A percentile compares a stretch with the other conserved stretches of the same genome.
Conservation (phyloP, 2,888 invertebrate genomes). For the Hydraecia micacea region DNA sequence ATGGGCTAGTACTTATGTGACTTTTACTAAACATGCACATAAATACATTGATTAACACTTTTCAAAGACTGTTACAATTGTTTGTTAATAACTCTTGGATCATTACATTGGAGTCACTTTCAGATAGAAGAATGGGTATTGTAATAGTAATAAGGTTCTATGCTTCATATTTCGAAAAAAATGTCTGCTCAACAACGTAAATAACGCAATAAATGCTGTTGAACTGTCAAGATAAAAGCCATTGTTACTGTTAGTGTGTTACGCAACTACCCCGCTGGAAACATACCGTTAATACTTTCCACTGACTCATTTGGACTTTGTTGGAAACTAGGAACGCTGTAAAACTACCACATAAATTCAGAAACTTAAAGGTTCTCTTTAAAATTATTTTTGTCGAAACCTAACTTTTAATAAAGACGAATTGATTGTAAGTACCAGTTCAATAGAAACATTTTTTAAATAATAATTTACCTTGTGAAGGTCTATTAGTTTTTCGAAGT, state of each 20-base stretch:
- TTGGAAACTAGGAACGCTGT: background rate
- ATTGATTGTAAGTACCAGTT: background rate
- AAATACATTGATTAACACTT: background rate
- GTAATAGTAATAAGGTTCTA: background rate
- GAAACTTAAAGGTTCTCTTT: background rate
- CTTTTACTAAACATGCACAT: background rate
- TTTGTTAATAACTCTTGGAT: background rate
- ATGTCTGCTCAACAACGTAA: too few relatives aligned
- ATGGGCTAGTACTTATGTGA: background rate
- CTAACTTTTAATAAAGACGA: too few relatives aligned
- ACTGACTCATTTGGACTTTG: background rate
- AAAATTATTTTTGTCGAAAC: background rate
- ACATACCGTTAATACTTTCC: background rate
- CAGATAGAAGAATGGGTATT: too few relatives aligned
- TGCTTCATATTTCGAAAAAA: too few relatives aligned
- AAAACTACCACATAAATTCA: background rate
- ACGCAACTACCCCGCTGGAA: too few relatives aligned
- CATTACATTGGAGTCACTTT: background rate
- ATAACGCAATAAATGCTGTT: too few relatives aligned
- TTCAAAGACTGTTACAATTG: too few relatives aligned
- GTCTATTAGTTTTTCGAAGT: background rate
- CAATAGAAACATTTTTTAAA: background rate
- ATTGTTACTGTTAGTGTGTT: too few relatives aligned
- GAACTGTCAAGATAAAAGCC: too few relatives aligned
- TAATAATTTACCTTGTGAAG: background rate